A percentile compares a stretch with the other conserved stretches of the same genome.
Evolutionary conservation across 2,113 vertebrate genomes (phyloP).

Genomic region (Mugil cephalus): DNA sequence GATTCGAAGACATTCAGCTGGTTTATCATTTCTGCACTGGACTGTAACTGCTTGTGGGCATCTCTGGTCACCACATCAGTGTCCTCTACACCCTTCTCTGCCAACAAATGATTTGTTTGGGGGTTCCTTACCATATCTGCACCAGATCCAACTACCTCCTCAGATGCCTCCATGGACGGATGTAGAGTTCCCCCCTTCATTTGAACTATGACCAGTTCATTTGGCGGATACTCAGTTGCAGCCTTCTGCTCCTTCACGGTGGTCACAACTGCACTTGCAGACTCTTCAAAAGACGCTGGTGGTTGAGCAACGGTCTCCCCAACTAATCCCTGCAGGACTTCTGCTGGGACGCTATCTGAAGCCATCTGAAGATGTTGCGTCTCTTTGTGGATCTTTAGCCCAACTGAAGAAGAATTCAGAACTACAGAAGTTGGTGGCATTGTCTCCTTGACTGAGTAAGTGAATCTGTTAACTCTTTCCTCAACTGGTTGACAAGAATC

Average conservation of each 20-base stretch:
- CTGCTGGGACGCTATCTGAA: background rate
- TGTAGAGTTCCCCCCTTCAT: background rate
- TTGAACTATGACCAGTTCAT: background rate
- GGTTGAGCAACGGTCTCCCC: no score
- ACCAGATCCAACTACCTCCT: background rate
- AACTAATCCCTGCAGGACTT: background rate
- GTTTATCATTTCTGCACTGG: background rate
- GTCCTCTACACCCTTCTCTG: background rate
- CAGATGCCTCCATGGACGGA: background rate
- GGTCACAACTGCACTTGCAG: no score
- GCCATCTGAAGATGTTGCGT: background rate
- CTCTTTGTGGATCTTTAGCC: slow-evolving; percentile 6
- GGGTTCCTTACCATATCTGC: background rate
- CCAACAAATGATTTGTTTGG: background rate
- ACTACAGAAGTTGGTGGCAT: background rate
- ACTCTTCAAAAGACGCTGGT: no score
- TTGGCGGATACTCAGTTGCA: background rate
- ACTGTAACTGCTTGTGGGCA: background rate
- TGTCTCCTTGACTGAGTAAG: rapidly evolving
- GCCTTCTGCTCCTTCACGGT: background rate
- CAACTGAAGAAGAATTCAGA: background rate
- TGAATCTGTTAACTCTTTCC: background rate
- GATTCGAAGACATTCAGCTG: background rate
- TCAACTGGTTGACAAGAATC: no score
- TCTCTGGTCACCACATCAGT: background rate